phyloP scores from a whole-genome alignment of 1,140 invertebrate genomes.

The Zaprionus africanus region DNA sequence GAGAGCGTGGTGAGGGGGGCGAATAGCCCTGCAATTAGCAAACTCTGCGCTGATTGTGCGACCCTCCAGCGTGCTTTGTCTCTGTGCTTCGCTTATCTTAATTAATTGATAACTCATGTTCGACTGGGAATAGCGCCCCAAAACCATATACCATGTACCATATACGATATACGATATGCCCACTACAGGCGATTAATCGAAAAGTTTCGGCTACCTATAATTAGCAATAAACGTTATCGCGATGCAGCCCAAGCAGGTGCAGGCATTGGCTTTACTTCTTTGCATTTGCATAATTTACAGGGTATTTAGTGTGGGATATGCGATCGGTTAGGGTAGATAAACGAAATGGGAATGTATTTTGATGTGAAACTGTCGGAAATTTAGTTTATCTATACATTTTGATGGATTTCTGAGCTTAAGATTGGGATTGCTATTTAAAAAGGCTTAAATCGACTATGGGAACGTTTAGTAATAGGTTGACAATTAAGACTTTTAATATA shows the following conservation, averaged over 20 bases:
- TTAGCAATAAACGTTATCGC: constrained; percentile 32
- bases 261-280: background rate
- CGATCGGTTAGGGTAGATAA: background rate
- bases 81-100: constrained; percentile 1
- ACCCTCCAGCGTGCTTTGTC: background rate
- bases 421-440: no score
- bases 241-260: constrained; percentile 12
- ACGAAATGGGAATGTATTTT: background rate
- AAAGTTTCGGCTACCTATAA: constrained; percentile 30
- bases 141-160: background rate
- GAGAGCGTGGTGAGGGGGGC: no score
- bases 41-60: constrained; percentile 10
- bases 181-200: background rate
- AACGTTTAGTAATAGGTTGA: no score
- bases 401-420: background rate
- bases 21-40: constrained; percentile 6
- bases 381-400: background rate
- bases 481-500: no score
- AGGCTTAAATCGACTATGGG: no score
- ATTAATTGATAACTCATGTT: constrained; percentile 10
- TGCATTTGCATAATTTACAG: constrained; percentile 5
- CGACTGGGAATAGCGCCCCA: background rate
- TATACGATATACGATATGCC: background rate
- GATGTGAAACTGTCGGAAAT: background rate
- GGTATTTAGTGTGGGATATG: background rate